Percentiles rank a stretch among this genome's conserved stretches.
Evolutionary conservation across 30 jellyfish, hydroid and myxozoan species (phyloP).

Genomic region (Haliclystus octoradiatus): DNA sequence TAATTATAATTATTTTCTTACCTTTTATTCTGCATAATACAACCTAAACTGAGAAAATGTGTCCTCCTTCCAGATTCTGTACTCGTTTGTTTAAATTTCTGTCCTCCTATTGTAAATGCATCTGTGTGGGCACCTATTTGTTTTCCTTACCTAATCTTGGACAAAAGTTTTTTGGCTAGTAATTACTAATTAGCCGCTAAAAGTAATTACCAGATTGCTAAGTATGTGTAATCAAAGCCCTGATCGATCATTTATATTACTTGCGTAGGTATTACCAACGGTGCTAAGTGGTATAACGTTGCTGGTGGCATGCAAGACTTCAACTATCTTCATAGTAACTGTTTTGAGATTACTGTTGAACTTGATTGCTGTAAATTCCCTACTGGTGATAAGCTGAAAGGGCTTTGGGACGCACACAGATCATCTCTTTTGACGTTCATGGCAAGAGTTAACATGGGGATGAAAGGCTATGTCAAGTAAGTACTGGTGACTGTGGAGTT

Average conservation of each 20-base stretch:
- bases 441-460: slow-evolving; percentile 64
- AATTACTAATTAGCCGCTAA: no score
- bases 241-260: no score
- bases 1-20: no score
- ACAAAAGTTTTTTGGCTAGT: no score
- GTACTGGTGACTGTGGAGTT: slow-evolving; percentile 1
- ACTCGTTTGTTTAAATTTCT: no score
- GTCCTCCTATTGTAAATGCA: no score
- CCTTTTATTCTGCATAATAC: no score
- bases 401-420: slow-evolving; percentile 68
- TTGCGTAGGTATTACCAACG: slow-evolving; percentile 81
- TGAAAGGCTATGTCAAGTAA: slow-evolving; percentile 84
- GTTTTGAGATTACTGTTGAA: slow-evolving; percentile 96
- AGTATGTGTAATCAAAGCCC: not conserved
- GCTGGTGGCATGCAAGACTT: slow-evolving; percentile 99
- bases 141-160: no score
- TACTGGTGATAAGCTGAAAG: slow-evolving; percentile 16
- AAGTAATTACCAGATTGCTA: not conserved
- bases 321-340: slow-evolving; percentile 63
- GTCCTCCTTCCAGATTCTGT: no score
- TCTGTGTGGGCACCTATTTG: no score
- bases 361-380: slow-evolving; percentile 95
- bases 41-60: no score
- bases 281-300: slow-evolving; percentile 97
- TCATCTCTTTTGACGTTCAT: slow-evolving; percentile 40